Conservation (phyloP, 2,888 invertebrate species). For the Pandemis heparana region DNA sequence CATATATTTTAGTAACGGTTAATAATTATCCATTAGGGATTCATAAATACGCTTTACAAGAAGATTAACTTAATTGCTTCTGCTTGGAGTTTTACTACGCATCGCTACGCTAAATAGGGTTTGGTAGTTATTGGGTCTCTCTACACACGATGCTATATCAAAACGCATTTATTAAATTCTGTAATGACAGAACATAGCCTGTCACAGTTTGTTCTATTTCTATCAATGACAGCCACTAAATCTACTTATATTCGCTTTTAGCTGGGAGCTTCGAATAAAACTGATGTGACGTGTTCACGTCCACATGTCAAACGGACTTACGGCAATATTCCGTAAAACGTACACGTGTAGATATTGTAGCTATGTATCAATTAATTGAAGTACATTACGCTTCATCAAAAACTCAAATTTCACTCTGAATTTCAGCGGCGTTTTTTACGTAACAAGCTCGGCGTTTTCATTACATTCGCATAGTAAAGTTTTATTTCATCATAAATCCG, state of each 20-base stretch:
- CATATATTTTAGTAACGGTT: slow-evolving; percentile 11
- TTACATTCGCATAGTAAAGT: slow-evolving; percentile 17
- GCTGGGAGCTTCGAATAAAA: slow-evolving; percentile 17
- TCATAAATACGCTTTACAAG: slow-evolving; percentile 1
- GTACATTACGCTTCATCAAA: slow-evolving; percentile 8
- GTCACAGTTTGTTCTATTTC: not conserved
- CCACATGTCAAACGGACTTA: slow-evolving; percentile 20
- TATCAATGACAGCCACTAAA: not conserved
- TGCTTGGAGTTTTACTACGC: not conserved
- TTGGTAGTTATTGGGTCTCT: not conserved
- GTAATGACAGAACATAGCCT: not conserved
- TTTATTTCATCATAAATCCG: slow-evolving; percentile 14
- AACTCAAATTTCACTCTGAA: slow-evolving; percentile 3
- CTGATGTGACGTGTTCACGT: slow-evolving; percentile 17
- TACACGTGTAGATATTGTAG: slow-evolving; percentile 3
- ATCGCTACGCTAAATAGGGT: not conserved
- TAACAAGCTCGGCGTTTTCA: slow-evolving; percentile 12
- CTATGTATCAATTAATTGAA: slow-evolving; percentile 1
- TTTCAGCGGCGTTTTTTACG: not conserved
- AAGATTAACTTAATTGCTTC: not conserved
- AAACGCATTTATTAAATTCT: not conserved
- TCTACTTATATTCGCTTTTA: slow-evolving; percentile 17
- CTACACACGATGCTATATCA: not conserved
- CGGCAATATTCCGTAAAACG: slow-evolving; percentile 10
- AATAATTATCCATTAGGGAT: slow-evolving; percentile 6